A percentile compares a stretch with the other conserved stretches of the same genome.
Evolutionary conservation across 2,797 vertebrate species (phyloP).

Genomic region (Hippoglossus hippoglossus): DNA sequence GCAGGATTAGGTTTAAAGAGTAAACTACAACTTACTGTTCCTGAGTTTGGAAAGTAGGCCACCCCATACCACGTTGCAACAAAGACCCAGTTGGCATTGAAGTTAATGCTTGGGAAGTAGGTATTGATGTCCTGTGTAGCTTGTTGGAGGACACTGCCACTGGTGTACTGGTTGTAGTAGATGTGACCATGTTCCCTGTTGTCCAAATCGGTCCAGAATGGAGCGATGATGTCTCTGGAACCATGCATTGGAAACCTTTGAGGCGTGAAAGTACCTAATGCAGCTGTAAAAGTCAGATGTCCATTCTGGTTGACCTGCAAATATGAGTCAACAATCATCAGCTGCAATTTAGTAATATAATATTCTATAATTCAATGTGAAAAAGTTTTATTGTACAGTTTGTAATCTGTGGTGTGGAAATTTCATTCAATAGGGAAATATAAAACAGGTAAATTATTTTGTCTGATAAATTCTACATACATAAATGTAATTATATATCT

Average conservation of each 20-base stretch:
- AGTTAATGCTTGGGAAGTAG: conserved; percentile 69
- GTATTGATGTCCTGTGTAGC: conserved; percentile 74
- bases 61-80: conserved; percentile 83
- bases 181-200: conserved; percentile 54
- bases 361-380: too few relatives aligned
- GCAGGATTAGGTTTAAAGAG: background rate
- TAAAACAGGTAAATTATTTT: background rate
- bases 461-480: conserved; percentile 50
- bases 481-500: conserved; percentile 39
- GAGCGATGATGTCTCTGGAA: conserved; percentile 66
- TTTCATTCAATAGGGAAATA: background rate
- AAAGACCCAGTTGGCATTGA: conserved; percentile 76
- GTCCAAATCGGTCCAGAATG: conserved; percentile 77
- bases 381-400: background rate
- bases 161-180: conserved; percentile 68
- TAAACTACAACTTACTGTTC: conserved; percentile 69
- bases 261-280: fast-evolving
- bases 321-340: background rate
- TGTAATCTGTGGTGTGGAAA: background rate
- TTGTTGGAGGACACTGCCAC: conserved; percentile 15
- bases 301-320: conserved; percentile 76
- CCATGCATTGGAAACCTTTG: conserved; percentile 47
- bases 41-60: conserved; percentile 49
- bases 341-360: too few relatives aligned
- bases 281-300: conserved; percentile 56